Percentiles rank a stretch among this genome's conserved stretches.
phyloP scores from a whole-genome alignment of 2,113 vertebrate genomes.

The Myiagra hebetior region DNA sequence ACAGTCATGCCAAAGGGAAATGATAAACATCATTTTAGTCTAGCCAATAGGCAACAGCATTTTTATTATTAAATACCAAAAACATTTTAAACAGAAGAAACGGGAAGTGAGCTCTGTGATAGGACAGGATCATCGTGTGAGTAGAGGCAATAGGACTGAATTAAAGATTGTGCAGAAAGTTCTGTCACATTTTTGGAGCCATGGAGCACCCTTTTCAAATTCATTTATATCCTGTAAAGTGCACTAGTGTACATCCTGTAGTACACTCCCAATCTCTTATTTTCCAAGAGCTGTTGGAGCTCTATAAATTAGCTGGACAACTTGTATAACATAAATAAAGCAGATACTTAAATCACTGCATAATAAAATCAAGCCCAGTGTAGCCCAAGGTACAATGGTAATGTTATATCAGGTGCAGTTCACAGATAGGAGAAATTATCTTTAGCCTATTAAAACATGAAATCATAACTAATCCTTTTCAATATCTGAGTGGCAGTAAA shows the following conservation, averaged over 20 bases:
- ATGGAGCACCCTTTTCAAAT: background rate
- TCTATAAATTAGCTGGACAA: background rate
- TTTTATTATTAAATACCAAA: background rate
- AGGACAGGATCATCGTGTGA: background rate
- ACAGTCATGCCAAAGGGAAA: background rate
- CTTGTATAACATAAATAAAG: background rate
- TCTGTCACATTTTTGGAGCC: background rate
- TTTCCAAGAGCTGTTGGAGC: background rate
- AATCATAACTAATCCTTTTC: constrained; percentile 9
- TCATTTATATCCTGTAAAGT: background rate
- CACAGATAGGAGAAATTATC: background rate
- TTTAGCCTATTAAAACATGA: background rate
- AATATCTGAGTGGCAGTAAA: background rate
- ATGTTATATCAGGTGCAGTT: background rate
- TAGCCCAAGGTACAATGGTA: background rate
- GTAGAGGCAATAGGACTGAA: background rate
- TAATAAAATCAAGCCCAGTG: background rate
- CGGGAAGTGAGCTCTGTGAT: rapidly evolving
- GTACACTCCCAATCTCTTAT: background rate
- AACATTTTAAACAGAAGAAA: background rate
- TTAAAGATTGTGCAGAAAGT: background rate
- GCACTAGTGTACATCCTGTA: background rate
- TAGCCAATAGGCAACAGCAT: background rate
- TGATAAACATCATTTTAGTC: no score
- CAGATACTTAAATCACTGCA: background rate